Base-by-base conservation (phyloP, 2,888 invertebrate genomes). In the Trachelus stipa region DNA sequence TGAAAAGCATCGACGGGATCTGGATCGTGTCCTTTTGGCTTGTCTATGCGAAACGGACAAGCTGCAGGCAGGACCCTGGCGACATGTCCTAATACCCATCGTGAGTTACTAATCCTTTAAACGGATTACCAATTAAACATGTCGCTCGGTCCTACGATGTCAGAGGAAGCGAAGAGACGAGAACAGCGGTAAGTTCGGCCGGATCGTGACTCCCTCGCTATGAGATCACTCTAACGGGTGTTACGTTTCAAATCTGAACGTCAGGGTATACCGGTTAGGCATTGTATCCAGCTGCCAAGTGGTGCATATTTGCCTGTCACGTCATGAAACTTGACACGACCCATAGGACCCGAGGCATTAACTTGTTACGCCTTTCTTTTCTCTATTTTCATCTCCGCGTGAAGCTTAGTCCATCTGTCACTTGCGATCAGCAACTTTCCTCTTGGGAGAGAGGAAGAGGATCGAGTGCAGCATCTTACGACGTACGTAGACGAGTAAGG, bases 111-210 rank as follows among this genome's bases (percentile, higher is more conserved):
- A 90, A 91, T 90, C 91, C 90, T 89, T 91, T 91, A 89, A 91
- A 90, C 90, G 90, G 91, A 90, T 91, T 91, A 90, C 88, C 90
- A 91, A 91, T 91, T 90, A 90, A 91, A 91, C 88, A 87, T 86
- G 89, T 89, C 88, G 88, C 84, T 78, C 75, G 79, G 83, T 77
- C 82, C 69, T 71, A 33, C 31, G 74, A 73, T 56, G 78, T 73
- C 71, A 73, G 78, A 33, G 30, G 77, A 30, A 68, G n/a, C 74
- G 75, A 3, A n/a, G 37, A 34, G 37, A 74, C 12, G 34, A n/a
- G 37, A 74, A 74, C 30, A 34, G 31, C 30, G 31, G 12, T 23
- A 33, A 33, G 31, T 12, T 71, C 33, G 31, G 31, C 1, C 31
- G 71, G 56, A 56, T 56, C 71, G 79, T 78, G 81, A 79, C 77